Evolutionary conservation across 1,140 invertebrate species (phyloP).

Genomic region (Laupala kohalensis): DNA sequence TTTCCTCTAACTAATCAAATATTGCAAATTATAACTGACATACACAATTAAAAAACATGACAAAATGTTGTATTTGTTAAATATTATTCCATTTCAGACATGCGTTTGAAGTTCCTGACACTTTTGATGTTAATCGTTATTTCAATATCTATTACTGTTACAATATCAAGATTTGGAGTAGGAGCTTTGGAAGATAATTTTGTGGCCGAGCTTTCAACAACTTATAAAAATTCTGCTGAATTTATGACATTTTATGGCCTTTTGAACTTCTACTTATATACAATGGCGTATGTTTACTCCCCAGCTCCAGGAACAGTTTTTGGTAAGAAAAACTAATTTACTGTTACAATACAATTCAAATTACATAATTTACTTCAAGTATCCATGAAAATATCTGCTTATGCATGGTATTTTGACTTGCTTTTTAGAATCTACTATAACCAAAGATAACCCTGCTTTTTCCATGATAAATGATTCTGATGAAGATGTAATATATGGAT

Average conservation of each 20-base stretch:
- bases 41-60: too few species aligned
- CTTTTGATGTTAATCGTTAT: slow-evolving; percentile 72
- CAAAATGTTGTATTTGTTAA: too few species aligned
- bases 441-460: slow-evolving; percentile 93
- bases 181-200: slow-evolving; percentile 87
- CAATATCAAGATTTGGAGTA: slow-evolving; percentile 69
- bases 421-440: slow-evolving; percentile 45
- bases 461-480: slow-evolving; percentile 98
- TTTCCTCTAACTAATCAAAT: neutral
- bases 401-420: neutral
- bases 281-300: slow-evolving; percentile 89
- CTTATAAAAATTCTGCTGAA: slow-evolving; percentile 79
- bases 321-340: slow-evolving; percentile 43
- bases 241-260: slow-evolving; percentile 94
- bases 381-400: neutral
- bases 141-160: slow-evolving; percentile 62
- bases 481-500: slow-evolving; percentile 92
- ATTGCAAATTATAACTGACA: too few species aligned
- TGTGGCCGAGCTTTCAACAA: slow-evolving; percentile 70
- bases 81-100: slow-evolving; percentile 43
- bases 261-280: slow-evolving; percentile 86
- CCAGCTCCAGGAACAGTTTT: slow-evolving; percentile 66
- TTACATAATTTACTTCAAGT: neutral
- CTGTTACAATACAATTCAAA: neutral
- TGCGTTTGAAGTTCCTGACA: slow-evolving; percentile 82